phyloP scores from a whole-genome alignment of 2,888 invertebrate species.

The Germaria angustata region DNA sequence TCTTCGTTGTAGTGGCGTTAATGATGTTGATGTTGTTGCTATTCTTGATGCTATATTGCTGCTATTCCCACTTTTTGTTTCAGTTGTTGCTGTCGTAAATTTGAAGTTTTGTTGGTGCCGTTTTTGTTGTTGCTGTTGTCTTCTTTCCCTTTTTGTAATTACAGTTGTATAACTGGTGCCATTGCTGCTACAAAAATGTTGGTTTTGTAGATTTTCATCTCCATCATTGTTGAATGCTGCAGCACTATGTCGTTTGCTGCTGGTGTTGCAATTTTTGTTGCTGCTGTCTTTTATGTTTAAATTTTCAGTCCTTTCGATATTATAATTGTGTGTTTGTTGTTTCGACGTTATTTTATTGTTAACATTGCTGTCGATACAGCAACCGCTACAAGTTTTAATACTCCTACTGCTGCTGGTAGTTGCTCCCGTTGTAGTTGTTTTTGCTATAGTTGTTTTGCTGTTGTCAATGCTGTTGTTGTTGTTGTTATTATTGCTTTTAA shows the following conservation, averaged over 20 bases:
- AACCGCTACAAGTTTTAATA: conserved; percentile 8
- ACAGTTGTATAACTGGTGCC: conserved; percentile 1
- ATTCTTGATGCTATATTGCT: conserved; percentile 37
- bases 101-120: conserved; percentile 6
- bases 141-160: not conserved
- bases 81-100: conserved; percentile 32
- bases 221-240: conserved; percentile 1
- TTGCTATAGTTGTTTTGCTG: not conserved
- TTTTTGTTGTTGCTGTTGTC: not conserved
- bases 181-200: conserved; percentile 15
- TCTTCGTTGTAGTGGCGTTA: conserved; percentile 39
- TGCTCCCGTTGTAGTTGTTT: conserved; percentile 9
- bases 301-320: conserved; percentile 48
- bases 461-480: conserved; percentile 57
- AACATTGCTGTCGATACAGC: conserved; percentile 21
- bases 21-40: conserved; percentile 12
- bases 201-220: conserved; percentile 28
- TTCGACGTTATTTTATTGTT: conserved; percentile 31
- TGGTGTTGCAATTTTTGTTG: conserved; percentile 26
- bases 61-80: conserved; percentile 25
- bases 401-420: conserved; percentile 25
- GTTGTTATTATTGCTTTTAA: conserved; percentile 55
- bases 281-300: conserved; percentile 24
- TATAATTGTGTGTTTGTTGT: conserved; percentile 27
- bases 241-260: conserved; percentile 24